Evolutionary conservation across 2,797 vertebrate genomes (phyloP).

Genomic region (Parauchenoglanis ngamensis): DNA sequence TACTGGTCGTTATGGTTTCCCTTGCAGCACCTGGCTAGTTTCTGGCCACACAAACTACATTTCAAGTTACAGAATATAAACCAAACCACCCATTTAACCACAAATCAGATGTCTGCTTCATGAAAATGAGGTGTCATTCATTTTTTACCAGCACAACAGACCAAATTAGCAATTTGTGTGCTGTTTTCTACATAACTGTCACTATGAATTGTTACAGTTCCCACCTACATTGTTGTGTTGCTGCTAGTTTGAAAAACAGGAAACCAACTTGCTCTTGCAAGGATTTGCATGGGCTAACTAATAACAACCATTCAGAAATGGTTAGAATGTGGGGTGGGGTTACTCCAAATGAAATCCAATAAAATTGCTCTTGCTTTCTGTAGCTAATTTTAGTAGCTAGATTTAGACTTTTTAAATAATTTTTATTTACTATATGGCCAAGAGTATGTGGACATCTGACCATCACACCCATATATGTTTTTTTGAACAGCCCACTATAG

Average conservation of each 20-base stretch:
- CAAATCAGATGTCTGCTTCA: neutral
- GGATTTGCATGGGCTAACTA: neutral
- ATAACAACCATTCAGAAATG: neutral
- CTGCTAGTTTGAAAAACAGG: slow-evolving; percentile 2
- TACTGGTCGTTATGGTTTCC: neutral
- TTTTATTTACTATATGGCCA: neutral
- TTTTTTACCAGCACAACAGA: neutral
- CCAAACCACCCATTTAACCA: neutral
- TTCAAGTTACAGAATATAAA: neutral
- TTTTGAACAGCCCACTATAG: no score
- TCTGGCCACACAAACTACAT: neutral
- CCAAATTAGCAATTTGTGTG: neutral
- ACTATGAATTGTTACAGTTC: neutral
- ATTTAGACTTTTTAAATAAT: neutral
- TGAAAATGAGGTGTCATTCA: neutral
- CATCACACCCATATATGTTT: neutral
- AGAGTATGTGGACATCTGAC: neutral
- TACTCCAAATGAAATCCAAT: neutral
- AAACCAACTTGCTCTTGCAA: slow-evolving; percentile 7
- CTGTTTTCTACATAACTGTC: neutral
- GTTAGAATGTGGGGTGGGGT: neutral
- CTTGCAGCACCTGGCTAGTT: neutral
- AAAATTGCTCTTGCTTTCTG: neutral
- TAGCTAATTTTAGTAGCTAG: neutral
- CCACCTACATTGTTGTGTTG: neutral